Evolutionary conservation across 2,888 invertebrate genomes (phyloP).

Genomic region (Quadroppia sp.): DNA sequence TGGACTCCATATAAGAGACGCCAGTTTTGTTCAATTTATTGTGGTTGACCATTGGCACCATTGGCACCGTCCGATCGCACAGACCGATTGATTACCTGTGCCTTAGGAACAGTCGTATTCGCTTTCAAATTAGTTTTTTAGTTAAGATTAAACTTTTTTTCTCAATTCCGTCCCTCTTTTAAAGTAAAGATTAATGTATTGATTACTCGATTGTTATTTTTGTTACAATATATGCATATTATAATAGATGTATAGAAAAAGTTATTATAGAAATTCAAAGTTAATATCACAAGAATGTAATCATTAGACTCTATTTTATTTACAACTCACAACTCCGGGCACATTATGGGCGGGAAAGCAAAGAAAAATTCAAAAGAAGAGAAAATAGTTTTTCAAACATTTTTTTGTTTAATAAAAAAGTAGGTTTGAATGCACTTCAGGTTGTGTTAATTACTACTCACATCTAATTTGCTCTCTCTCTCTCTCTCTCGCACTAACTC

Average conservation of each 20-base stretch:
- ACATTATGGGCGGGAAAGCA: slow-evolving; percentile 9
- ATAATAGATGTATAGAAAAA: background rate
- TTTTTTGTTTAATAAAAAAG: slow-evolving; percentile 31
- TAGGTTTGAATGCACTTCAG: slow-evolving; percentile 27
- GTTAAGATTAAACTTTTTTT: background rate
- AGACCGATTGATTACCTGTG: background rate
- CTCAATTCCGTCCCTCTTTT: background rate
- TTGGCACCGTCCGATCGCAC: slow-evolving; percentile 9
- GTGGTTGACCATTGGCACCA: slow-evolving; percentile 19
- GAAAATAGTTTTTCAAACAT: slow-evolving; percentile 26
- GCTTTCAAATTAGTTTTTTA: background rate
- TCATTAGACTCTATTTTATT: slow-evolving; percentile 21
- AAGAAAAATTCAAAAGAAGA: slow-evolving; percentile 7
- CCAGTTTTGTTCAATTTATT: slow-evolving; percentile 28
- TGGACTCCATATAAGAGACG: background rate
- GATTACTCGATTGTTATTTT: slow-evolving; percentile 14
- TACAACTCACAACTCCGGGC: background rate
- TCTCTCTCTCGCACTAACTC: background rate
- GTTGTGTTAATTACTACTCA: slow-evolving; percentile 30
- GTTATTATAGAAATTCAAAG: background rate
- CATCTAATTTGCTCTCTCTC: slow-evolving; percentile 16
- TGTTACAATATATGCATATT: background rate
- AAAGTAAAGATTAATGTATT: background rate
- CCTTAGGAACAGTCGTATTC: background rate
- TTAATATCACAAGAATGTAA: background rate